A percentile compares a stretch with the other conserved stretches of the same genome.
These are phyloP conservation scores for Hypocryptadius cinnamomeus DNA, from an alignment of 2,113 vertebrate genomes.

Conservation along the genomic window DNA sequence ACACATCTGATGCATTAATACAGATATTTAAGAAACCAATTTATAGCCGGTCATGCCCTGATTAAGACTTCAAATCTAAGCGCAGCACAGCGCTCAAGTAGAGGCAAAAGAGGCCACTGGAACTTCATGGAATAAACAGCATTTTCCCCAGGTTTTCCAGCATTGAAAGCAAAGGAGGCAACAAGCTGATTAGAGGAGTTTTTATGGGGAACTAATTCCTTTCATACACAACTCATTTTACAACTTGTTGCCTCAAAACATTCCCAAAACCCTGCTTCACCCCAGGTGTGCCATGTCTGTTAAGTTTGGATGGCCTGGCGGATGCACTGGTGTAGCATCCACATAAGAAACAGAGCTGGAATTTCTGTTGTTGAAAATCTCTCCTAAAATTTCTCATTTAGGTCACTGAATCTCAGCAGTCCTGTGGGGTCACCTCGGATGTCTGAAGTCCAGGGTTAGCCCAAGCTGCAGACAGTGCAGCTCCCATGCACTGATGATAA, in stretches of 20 bases:
- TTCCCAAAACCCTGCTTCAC: neutral
- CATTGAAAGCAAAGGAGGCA: neutral
- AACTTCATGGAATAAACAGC: neutral
- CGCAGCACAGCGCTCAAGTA: neutral
- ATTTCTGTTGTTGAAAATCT: neutral
- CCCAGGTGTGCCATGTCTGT: neutral
- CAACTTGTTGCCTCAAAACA: neutral
- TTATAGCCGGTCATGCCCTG: neutral
- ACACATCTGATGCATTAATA: neutral
- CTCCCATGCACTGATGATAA: neutral
- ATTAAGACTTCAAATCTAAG: neutral
- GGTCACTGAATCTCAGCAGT: neutral
- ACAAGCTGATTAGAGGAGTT: neutral
- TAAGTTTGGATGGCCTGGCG: neutral
- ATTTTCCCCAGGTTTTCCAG: neutral
- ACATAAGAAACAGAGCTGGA: neutral
- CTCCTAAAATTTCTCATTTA: neutral
- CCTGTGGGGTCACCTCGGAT: neutral
- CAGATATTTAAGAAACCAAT: neutral
- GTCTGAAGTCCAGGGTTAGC: neutral
- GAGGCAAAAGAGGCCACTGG: neutral
- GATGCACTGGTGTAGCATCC: too few relatives aligned
- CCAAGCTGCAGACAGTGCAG: neutral
- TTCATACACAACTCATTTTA: neutral
- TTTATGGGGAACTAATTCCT: neutral